Base-by-base conservation (phyloP, 2,113 vertebrate genomes). In the Falcunculus frontatus region DNA sequence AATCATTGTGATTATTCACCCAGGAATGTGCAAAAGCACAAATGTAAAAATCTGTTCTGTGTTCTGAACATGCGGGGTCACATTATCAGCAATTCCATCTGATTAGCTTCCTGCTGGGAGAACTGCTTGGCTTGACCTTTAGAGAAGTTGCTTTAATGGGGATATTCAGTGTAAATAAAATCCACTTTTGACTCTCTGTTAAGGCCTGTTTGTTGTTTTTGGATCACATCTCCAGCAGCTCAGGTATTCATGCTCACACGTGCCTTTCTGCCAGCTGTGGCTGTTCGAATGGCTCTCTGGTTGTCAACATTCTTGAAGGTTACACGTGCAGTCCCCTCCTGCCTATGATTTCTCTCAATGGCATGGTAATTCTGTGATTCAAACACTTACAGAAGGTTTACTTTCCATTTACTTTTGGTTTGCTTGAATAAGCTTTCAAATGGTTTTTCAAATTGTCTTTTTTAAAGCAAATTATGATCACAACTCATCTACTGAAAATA, bases 1-100 rank as follows among this genome's bases (percentile, higher is more conserved):
- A 96, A 94, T 94, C 93, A 94, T 6, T 78, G 69, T 41, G 80
- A 72, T 94, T 96, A 95, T 96, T 96, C 95, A 95, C 44, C 65
- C 44, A 87, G 89, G 78, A 95, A 96, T 89, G 69, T 68, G 78
- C 74, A 79, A 64, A 91, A 95, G 39, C 68, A 87, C 52, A 94
- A 89, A 94, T 92, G 53, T 65, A 25, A 93, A 97, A 97, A 87
- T 94, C 93, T 95, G 68, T 74, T 88, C 82, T 29, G 30, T 82
- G 82, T 90, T 95, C 92, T 55, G 55, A 91, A 77, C 35, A 49
- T 25, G 50, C 1, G 2, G 84, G 46, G 57, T 79, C 72, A 77
- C 30, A 84, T 67, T 41, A 59, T 26, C 63, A 12, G 18, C 78
- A 32, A 8, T 30, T 73, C 62, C 70, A 85, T 69, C 44, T 27